These are phyloP conservation scores for Ciconia nigra DNA, from an alignment of 2,797 vertebrate genomes.

Conservation along the genomic window DNA sequence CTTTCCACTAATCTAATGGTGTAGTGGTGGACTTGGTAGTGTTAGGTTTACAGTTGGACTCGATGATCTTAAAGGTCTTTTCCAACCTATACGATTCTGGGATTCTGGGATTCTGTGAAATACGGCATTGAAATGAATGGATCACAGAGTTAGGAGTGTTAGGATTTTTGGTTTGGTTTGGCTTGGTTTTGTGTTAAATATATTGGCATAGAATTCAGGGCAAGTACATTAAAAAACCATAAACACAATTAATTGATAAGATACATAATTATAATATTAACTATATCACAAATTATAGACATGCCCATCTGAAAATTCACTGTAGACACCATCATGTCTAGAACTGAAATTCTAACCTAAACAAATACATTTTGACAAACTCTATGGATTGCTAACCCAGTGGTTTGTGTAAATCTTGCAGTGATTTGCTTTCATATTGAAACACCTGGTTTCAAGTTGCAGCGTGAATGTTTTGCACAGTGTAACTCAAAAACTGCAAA, in stretches of 20 bases:
- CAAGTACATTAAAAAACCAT: neutral
- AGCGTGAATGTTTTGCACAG: neutral
- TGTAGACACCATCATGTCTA: neutral
- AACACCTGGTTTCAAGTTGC: constrained; percentile 29
- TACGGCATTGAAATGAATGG: neutral
- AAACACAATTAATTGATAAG: neutral
- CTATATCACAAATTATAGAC: neutral
- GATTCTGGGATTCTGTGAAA: neutral
- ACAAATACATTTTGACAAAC: neutral
- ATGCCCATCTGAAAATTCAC: neutral
- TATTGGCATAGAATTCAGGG: neutral
- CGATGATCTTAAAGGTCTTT: too few species aligned
- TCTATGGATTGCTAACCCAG: neutral
- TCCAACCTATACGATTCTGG: too few species aligned
- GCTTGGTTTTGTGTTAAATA: neutral
- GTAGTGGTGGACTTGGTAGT: too few species aligned
- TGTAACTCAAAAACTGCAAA: constrained; percentile 12
- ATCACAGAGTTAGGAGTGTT: neutral
- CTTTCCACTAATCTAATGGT: neutral
- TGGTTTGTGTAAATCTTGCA: neutral
- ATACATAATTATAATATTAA: neutral
- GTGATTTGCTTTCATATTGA: neutral
- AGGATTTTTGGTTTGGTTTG: neutral
- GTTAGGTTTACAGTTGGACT: too few species aligned
- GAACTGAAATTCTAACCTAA: neutral